These are phyloP conservation scores for Junco hyemalis DNA, from an alignment of 2,113 vertebrate genomes.

Conservation along the genomic window DNA sequence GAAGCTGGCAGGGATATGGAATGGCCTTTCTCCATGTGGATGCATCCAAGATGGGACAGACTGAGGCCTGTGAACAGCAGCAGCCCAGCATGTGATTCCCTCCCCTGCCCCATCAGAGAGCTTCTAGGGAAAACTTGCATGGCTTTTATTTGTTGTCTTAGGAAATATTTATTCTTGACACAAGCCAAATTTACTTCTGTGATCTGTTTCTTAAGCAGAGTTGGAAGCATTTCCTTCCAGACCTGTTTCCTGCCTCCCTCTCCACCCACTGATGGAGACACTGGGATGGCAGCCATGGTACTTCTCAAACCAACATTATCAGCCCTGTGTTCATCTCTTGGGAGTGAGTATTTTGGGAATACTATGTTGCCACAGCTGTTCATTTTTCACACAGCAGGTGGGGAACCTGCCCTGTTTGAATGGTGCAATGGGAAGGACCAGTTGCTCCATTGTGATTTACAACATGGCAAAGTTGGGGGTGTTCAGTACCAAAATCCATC, in stretches of 20 bases:
- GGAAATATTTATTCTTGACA: neutral
- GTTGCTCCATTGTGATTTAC: neutral
- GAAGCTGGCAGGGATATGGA: accelerated
- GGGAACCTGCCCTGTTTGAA: neutral
- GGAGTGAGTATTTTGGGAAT: neutral
- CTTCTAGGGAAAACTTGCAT: neutral
- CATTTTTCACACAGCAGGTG: constrained; percentile 24
- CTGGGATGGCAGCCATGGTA: accelerated
- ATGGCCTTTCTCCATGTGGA: neutral
- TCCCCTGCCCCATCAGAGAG: neutral
- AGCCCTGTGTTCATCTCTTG: neutral
- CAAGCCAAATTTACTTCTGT: neutral
- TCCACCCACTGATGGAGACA: neutral
- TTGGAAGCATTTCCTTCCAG: neutral
- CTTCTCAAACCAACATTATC: neutral
- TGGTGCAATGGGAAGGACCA: neutral
- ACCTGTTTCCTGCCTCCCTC: neutral
- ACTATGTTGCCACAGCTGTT: neutral
- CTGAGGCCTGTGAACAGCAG: neutral
- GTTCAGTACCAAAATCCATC: neutral
- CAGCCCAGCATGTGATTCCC: accelerated
- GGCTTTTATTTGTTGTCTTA: neutral
- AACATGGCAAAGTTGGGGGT: accelerated
- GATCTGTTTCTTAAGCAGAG: neutral
- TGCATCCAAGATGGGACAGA: neutral